Conservation (phyloP, 2,888 invertebrate species). For the Limnephilus lunatus region DNA sequence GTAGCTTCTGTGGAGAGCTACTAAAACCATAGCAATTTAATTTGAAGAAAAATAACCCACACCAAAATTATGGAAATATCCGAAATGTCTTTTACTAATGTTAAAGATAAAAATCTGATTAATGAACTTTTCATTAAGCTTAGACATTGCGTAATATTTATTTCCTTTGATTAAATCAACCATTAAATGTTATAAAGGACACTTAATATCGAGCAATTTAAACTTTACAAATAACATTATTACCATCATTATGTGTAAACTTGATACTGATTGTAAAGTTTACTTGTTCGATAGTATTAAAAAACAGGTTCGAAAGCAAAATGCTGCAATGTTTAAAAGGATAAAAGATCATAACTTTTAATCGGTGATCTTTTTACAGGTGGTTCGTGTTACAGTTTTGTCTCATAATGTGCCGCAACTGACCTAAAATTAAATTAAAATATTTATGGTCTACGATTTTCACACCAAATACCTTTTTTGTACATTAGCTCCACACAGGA, state of each 20-base stretch:
- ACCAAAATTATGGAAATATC: background rate
- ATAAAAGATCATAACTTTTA: background rate
- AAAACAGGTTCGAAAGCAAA: background rate
- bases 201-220: background rate
- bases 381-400: background rate
- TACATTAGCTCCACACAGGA: too few relatives aligned
- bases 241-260: background rate
- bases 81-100: background rate
- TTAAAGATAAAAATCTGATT: background rate
- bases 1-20: too few relatives aligned
- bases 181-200: background rate
- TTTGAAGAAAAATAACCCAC: background rate
- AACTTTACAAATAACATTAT: slow-evolving; percentile 8
- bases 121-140: background rate
- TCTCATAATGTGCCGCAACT: background rate
- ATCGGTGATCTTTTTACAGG: background rate
- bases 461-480: too few relatives aligned
- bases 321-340: background rate
- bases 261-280: background rate
- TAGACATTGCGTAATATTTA: background rate
- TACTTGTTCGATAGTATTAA: slow-evolving; percentile 9
- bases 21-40: too few relatives aligned
- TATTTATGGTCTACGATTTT: too few relatives aligned
- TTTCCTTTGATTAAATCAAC: background rate
- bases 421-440: background rate